Conservation (phyloP, 2,797 vertebrate genomes). For the Acanthurus leucopareius region DNA sequence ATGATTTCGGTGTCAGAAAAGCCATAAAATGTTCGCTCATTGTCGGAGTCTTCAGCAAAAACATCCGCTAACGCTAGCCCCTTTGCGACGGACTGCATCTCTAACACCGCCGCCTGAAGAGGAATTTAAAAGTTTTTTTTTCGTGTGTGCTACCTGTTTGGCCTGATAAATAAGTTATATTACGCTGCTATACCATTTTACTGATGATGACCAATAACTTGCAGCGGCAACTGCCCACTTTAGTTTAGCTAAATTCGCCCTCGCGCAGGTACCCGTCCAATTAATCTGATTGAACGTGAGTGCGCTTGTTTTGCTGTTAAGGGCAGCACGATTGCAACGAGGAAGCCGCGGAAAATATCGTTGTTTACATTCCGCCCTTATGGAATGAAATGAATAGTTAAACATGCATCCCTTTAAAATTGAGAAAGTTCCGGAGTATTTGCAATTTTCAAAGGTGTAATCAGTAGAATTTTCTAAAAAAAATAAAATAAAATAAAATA, state of each 20-base stretch:
- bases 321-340: background rate
- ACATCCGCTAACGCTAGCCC: conserved; percentile 68
- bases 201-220: background rate
- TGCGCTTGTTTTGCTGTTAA: conserved; percentile 16
- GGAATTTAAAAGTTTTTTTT: background rate
- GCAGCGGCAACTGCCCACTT: rapidly evolving
- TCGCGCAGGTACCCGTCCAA: conserved; percentile 8
- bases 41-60: conserved; percentile 80
- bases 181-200: conserved; percentile 41
- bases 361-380: conserved; percentile 11
- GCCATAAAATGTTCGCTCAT: conserved; percentile 80
- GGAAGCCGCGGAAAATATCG: rapidly evolving
- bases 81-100: conserved; percentile 15
- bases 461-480: too few relatives aligned
- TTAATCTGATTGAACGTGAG: conserved; percentile 31
- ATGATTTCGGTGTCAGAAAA: conserved; percentile 79
- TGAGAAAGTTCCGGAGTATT: too few relatives aligned
- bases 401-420: background rate
- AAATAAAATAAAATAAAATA: too few relatives aligned
- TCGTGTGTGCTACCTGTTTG: rapidly evolving
- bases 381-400: rapidly evolving
- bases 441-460: too few relatives aligned
- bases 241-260: background rate
- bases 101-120: conserved; percentile 31
- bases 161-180: rapidly evolving